Evolutionary conservation across 2,113 vertebrate genomes (phyloP), one percentile per base, ranked within the genome.

Genomic region (Bufo bufo): DNA sequence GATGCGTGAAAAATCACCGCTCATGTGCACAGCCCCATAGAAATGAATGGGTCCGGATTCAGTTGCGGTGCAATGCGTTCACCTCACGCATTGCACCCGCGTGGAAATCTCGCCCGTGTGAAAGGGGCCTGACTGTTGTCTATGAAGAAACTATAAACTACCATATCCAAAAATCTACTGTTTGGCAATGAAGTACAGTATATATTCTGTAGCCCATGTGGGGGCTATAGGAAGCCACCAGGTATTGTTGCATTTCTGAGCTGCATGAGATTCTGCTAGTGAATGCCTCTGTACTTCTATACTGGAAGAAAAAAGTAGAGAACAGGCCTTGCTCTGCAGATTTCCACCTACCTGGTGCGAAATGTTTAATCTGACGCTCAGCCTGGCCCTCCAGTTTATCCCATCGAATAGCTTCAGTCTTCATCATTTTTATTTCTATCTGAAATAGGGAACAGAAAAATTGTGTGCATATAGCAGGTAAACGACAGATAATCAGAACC

Each of bases 351-450:
- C 98, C 95, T 90, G 97, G 94, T 90, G 90, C 91, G 91, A 97
- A 97, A 91, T 97, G 96, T 93, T 97, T 98, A 88, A 96, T 87
- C 19, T 91, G 93, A 63, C 94, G 91, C 82, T 94, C 92, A 91
- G 93, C 96, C 88, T 97, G 94, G 69, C 97, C 97, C 90, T 99
- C 97, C 92, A 99, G 94, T 90, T 96, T 98, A 92, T 99, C 98
- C 98, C 98, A 99, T 94, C 97, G 96, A 90, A 96, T 93, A 86
- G 95, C 97, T 89, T 99, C 98, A 7, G 95, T 95, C 91, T 99
- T 99, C 95, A 97, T 99, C 97, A 99, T 96, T 95, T 98, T 99
- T 93, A 99, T 97, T 94, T 99, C 98, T 93, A 99, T 93, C 98
- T 99, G 92, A 63, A 87, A 89, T 20, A 90, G 90, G 74, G 84